Base-by-base conservation (phyloP, 2,113 vertebrate species). In the Peromyscus maniculatus region DNA sequence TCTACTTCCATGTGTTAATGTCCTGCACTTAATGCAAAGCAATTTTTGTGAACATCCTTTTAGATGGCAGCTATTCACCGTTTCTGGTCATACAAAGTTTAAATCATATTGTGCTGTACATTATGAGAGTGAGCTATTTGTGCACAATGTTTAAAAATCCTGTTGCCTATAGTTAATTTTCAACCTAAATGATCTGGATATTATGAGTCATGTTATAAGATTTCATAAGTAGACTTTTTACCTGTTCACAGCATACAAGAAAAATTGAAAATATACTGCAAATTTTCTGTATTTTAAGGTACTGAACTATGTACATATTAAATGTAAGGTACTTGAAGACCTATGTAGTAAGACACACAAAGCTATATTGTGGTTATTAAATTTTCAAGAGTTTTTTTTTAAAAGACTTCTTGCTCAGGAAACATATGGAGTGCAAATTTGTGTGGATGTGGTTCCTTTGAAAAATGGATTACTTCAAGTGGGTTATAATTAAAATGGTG, bases 361-460 rank as follows among this genome's bases (percentile, higher is more conserved):
- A 69, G 3, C 52, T 24, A 95, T 79, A 92, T 39, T 46, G 36
- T 52, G 28, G 26, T 92, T 86, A 39, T 78, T 82, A 86, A 86
- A 71, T 89, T 84, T 89, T 87, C 31, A 71, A 55, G 9, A 43
- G 1, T 9, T 59, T 46, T 9, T 59, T 46, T 57, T 72, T n/a
- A 55, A 79, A 87, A 46, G 2, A 67, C 11, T 66, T 66, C 26
- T 10, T 7, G 0, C 1, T 72, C 55, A 75, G 43, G n/a, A 93
- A 55, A 93, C 87, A 78, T 39, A 57, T 57, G 71, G 3, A 66
- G 10, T 84, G 2, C 57, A 86, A 84, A 88, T 72, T 77, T 93
- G 69, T 92, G 46, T 83, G 59, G 52, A 52, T 88, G 16, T 17
- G 71, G 46, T 90, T 92, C 19, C n/a, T 95, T 94, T 84, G 31